A percentile compares a stretch with the other conserved stretches of the same genome.
These are phyloP conservation scores for Drosophila teissieri DNA, from an alignment of 1,140 invertebrate genomes.

Conservation along the genomic window DNA sequence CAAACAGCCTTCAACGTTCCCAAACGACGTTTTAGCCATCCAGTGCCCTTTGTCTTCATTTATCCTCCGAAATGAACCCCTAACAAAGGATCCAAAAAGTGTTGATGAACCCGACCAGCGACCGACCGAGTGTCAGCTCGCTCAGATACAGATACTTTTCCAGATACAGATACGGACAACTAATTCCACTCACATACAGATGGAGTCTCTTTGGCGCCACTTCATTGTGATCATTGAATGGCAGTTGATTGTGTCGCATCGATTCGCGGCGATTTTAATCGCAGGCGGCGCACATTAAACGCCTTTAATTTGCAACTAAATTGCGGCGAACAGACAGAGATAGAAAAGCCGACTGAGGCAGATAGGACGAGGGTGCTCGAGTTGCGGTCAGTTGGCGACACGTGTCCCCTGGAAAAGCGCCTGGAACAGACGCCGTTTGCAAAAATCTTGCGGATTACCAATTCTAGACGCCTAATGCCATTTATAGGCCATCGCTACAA, in stretches of 20 bases:
- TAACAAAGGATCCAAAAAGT: slow-evolving; percentile 72
- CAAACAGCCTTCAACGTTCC: too few species aligned
- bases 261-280: slow-evolving; percentile 80
- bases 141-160: slow-evolving; percentile 16
- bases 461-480: slow-evolving; percentile 83
- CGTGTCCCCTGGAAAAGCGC: slow-evolving; percentile 48
- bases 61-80: slow-evolving; percentile 18
- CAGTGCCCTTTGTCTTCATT: slow-evolving; percentile 28
- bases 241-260: slow-evolving; percentile 74
- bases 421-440: slow-evolving; percentile 56
- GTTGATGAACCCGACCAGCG: slow-evolving; percentile 66
- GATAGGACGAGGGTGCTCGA: slow-evolving; percentile 31
- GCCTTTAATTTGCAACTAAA: slow-evolving; percentile 82
- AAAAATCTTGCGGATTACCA: slow-evolving; percentile 82
- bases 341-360: slow-evolving; percentile 22
- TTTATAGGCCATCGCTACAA: slow-evolving; percentile 81
- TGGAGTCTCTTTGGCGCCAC: slow-evolving; percentile 47
- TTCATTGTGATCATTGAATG: slow-evolving; percentile 74
- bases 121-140: slow-evolving; percentile 24
- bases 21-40: not conserved
- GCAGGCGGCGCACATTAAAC: slow-evolving; percentile 68
- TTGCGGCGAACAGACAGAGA: slow-evolving; percentile 34
- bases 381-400: slow-evolving; percentile 72
- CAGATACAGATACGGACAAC: slow-evolving; percentile 23
- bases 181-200: slow-evolving; percentile 15